These are phyloP conservation scores for Aphelinus atriplicis DNA, from an alignment of 1,140 invertebrate species.

Conservation along the genomic window DNA sequence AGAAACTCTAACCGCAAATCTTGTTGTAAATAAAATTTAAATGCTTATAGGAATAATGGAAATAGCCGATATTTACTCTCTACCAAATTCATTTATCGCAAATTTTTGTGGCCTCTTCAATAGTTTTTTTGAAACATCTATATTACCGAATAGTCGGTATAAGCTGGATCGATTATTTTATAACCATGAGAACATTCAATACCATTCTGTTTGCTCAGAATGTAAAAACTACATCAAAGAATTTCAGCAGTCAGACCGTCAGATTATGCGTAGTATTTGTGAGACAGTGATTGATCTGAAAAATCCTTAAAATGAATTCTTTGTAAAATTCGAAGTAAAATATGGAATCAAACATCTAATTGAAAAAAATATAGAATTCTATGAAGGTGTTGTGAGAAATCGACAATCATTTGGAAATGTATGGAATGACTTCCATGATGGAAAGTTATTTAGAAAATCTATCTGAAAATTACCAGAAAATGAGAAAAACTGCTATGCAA, in stretches of 20 bases:
- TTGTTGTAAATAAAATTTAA: no score
- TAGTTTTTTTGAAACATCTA: background rate
- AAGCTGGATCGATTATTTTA: slow-evolving; percentile 30
- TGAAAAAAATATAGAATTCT: background rate
- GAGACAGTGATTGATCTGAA: background rate
- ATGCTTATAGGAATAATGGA: no score
- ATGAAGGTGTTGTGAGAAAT: slow-evolving; percentile 4
- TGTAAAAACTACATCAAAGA: background rate
- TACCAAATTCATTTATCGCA: no score
- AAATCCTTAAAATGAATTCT: background rate
- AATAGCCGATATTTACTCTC: no score
- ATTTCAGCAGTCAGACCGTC: background rate
- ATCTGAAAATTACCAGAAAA: background rate
- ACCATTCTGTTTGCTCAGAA: background rate
- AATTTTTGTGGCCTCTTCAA: background rate
- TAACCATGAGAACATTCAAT: background rate
- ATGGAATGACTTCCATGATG: background rate
- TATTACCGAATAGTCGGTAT: background rate
- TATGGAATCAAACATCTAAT: background rate
- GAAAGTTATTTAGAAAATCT: background rate
- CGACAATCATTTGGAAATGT: background rate
- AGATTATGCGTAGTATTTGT: background rate
- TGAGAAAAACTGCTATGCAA: slow-evolving; percentile 5
- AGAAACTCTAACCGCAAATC: no score
- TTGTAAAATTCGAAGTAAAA: background rate